Base-by-base conservation (phyloP, 23 tunicate species). In the Ciona savignyi region DNA sequence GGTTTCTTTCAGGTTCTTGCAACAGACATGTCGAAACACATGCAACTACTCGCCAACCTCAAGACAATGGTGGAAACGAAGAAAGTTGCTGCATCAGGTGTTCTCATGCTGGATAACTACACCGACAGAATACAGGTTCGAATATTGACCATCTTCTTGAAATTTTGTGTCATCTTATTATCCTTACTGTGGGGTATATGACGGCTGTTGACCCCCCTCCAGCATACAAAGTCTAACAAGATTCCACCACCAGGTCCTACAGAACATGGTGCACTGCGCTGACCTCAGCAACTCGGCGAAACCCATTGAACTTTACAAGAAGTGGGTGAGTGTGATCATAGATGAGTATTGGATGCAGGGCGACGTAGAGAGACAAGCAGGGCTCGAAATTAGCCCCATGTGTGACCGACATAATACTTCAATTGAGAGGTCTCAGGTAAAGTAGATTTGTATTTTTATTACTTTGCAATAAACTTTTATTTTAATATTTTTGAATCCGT, bases 61-160 rank as follows among this genome's bases (percentile, higher is more conserved):
- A 88, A 88, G 80, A 88, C 96, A 1, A 88, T 88, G 96, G 96
- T 88, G 26, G 96, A 88, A 69, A 88, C 96, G 60, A 88, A 88
- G 63, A 88, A 88, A 73, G 96, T 88, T 30, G 96, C 96, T 30
- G 77, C 80, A 11, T 88, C 96, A 25, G 96, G 96, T 4, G 96
- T 88, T 25, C 71, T 88, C 24, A 84, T 82, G 84, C 61, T 88
- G 51, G 96, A 88, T 66, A 85, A 88, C 63, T 88, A 88, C 80
- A 88, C 82, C 29, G 96, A 88, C 66, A 63, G 96, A 29, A 82
- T 88, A 11, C 88, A 88, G 83, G 96, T 88, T n/a, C n/a, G n/a
- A n/a, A n/a, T n/a, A n/a, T n/a, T n/a, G n/a, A n/a, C n/a, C n/a
- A n/a, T n/a, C n/a, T n/a, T n/a, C n/a, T n/a, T n/a, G n/a, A n/a